Evolutionary conservation across 35 echinoderm and acorn worm species (phyloP), one percentile per base, ranked within the genome.

Genomic region (Eucidaris tribuloides): DNA sequence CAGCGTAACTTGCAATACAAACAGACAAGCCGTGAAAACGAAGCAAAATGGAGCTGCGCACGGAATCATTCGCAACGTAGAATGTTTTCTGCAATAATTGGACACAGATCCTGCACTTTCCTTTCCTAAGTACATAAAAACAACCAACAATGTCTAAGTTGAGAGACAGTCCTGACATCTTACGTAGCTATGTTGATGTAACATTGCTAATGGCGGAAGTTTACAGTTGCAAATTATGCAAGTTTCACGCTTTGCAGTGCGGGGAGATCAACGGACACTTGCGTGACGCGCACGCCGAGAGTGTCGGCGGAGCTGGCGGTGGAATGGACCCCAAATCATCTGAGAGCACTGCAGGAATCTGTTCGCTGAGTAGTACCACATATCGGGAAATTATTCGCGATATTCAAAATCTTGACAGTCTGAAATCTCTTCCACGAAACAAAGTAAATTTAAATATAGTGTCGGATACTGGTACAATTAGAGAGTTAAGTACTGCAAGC

Each of bases 221-320:
- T 18, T 87, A 94, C 49, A 81, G 86, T 36, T 94, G 91, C 77
- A 88, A 88, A 68, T 30, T 94, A 45, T 94, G 91, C 59, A 62
- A 83, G 57, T 88, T 83, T 34, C 66, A 78, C 70, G 79, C 44
- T 30, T 46, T 81, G 2, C 36, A 58, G 4, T 89, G 88, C 45
- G 43, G 54, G 43, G 55, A 45, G 0, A 94, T 94, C 6, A 45
- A 60, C 3, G 30, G 57, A 58, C 91, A 94, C 58, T 52, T 94
- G 5, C 56, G 50, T 17, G 52, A 46, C 2, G 36, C 58, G 22
- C 86, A 94, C 78, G 55, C 58, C 40, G 25, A 31, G 15, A n/a
- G 1, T 7, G 4, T 50, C 9, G 41, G 76, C 9, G 4, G 20
- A 54, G 23, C 20, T 19, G 41, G 29, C 22, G 41, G 40, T 19